Conservation (phyloP, 2,888 invertebrate genomes). For the Parnassius orleans region DNA sequence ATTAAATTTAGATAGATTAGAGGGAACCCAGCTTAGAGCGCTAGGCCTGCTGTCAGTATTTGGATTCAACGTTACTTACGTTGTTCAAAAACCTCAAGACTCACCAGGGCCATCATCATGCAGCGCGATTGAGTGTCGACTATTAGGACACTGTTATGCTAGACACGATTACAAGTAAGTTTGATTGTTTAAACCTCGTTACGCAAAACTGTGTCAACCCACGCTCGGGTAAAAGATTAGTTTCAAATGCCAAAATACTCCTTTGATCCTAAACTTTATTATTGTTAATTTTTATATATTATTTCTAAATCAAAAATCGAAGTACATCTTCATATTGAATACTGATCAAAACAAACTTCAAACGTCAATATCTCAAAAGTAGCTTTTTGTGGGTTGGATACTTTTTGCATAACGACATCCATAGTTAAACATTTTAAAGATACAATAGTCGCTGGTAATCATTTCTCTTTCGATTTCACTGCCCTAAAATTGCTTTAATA, state of each 20-base stretch:
- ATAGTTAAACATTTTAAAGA: too few species aligned
- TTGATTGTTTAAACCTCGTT: too few species aligned
- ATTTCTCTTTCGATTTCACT: too few species aligned
- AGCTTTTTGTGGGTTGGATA: too few species aligned
- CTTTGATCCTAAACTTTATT: background rate
- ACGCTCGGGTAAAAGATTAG: background rate
- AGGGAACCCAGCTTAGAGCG: constrained; percentile 91
- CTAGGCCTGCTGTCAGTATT: constrained; percentile 91
- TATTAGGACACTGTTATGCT: constrained; percentile 92
- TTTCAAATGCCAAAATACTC: background rate
- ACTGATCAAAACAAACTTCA: too few species aligned
- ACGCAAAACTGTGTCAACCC: too few species aligned
- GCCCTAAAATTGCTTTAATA: too few species aligned
- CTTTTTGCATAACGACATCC: too few species aligned
- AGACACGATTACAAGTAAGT: constrained; percentile 87
- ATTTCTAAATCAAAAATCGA: too few species aligned
- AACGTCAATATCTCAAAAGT: too few species aligned
- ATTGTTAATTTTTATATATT: background rate
- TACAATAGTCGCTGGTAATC: too few species aligned
- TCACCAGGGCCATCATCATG: constrained; percentile 83
- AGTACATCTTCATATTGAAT: too few species aligned
- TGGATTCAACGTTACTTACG: constrained; percentile 96
- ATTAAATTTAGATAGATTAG: constrained; percentile 85
- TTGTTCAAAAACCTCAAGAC: constrained; percentile 80
- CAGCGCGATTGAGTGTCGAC: constrained; percentile 90